Evolutionary conservation across 1,140 invertebrate genomes (phyloP), one percentile per base, ranked within the genome.

Genomic region (Pseudomyrmex dendroicus): DNA sequence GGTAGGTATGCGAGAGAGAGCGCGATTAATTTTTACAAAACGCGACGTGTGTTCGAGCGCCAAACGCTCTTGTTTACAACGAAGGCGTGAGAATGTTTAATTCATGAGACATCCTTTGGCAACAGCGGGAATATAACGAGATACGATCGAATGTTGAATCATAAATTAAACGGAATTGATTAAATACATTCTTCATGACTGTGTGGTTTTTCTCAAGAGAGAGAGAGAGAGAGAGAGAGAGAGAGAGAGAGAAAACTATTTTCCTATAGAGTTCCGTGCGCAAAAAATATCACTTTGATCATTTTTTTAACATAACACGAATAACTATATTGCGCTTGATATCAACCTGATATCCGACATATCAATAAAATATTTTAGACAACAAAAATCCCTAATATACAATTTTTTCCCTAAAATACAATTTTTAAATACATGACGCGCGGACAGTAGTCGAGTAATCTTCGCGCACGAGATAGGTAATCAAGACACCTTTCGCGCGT

Each of bases 11-110:
- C 35, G 59, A 44, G 25, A 74, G 20, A 82, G 17, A 35, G 10
- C 17, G 72, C 70, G 25, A 61, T 76, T 59, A 82, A 74, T 74
- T 76, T 74, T 82, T 62, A 52, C 15, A 46, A 35, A n/a, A 12
- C 17, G 9, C 57, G 25, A 73, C 54, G 25, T 63, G 35, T 61
- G n/a, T 22, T 67, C 63, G 17, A 22, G 10, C 67, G 20, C 2
- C 48, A 20, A 56, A 35, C 66, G 64, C 15, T 22, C 54, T 70
- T 25, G 64, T 48, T 59, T 56, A 46, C 10, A 25, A 48, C 15
- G 44, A 56, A 35, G 12, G 22, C 46, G 22, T 54, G 59, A 35
- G n/a, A 56, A 77, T 78, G 54, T 78, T 68, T 78, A 57, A 70
- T 70, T 78, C 35, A 35, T 59, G 20, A 78, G 17, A 76, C 35